Conservation (phyloP, 1,140 invertebrate species). For the Trypoxylus dichotomus region DNA sequence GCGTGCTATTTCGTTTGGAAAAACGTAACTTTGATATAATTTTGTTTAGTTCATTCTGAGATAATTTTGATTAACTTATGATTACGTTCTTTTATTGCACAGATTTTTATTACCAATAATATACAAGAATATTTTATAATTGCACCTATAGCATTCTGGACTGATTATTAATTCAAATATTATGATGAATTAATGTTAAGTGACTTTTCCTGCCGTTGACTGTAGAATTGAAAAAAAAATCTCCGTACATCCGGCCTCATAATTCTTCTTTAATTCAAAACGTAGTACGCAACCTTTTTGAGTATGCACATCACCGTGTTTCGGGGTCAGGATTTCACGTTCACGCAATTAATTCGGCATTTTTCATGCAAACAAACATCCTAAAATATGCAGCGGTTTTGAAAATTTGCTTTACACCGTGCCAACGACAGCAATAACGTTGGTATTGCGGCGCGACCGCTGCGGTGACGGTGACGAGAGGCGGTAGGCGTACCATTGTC, state of each 20-base stretch:
- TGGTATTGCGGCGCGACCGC: not conserved
- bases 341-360: conserved; percentile 12
- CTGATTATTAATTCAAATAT: too few relatives aligned
- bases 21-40: too few relatives aligned
- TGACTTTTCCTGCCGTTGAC: not conserved
- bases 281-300: not conserved
- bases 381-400: conserved; percentile 19
- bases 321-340: not conserved
- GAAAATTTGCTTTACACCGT: not conserved
- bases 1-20: too few relatives aligned
- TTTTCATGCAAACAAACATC: conserved; percentile 20
- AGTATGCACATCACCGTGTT: not conserved
- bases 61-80: too few relatives aligned
- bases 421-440: conserved; percentile 7
- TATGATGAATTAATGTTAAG: not conserved
- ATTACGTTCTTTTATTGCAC: too few relatives aligned
- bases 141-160: too few relatives aligned
- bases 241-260: not conserved
- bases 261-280: not conserved
- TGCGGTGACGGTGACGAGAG: conserved; percentile 5
- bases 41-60: too few relatives aligned
- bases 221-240: not conserved
- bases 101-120: too few relatives aligned
- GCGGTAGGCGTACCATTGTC: not conserved
- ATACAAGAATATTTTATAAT: not conserved